Evolutionary conservation across 2,797 vertebrate genomes (phyloP), one percentile per base, ranked within the genome.

Genomic region (Spizella passerina): DNA sequence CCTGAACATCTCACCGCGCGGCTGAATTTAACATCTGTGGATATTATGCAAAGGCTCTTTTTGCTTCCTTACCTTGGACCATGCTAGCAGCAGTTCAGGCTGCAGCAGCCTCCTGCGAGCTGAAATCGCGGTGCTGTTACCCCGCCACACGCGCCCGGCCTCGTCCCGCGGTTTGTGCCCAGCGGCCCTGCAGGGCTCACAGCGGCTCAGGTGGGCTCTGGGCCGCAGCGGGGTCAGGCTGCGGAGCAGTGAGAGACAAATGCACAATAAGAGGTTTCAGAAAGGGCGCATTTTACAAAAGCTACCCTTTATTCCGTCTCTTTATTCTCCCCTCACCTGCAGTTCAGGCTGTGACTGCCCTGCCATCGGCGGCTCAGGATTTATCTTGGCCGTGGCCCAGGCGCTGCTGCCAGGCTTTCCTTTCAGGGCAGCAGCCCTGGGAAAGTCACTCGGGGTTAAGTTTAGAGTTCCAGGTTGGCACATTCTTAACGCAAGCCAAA

Each of bases 401-500:
- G 77, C 6, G 0, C 70, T 29, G 75, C 90, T 95, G 93, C 94
- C 95, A 95, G 95, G 93, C 76, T 86, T 89, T 86, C 71, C 93
- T 93, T 82, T 53, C 89, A 53, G 69, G 91, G 90, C 82, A 95
- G 82, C 24, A 1, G 86, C 50, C 78, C 82, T 79, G 92, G 92
- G 93, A 94, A 94, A 96, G 95, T 95, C 95, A 94, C 83, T 78
- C 29, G 43, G 84, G 96, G 92, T 94, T 86, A 95, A 96, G 93
- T 96, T 95, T 90, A 96, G 95, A 88, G 90, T 92, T 96, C 94
- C 90, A 96, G 93, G 92, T 94, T 96, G 95, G 94, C 94, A 95
- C 94, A 75, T 95, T 95, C 94, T 96, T 95, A 94, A 93, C 5
- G 4, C 82, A 78, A 94, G 95, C 93, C 94, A 96, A 97, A 94